Conservation (phyloP, 2,113 vertebrate genomes). For the Scomber japonicus region DNA sequence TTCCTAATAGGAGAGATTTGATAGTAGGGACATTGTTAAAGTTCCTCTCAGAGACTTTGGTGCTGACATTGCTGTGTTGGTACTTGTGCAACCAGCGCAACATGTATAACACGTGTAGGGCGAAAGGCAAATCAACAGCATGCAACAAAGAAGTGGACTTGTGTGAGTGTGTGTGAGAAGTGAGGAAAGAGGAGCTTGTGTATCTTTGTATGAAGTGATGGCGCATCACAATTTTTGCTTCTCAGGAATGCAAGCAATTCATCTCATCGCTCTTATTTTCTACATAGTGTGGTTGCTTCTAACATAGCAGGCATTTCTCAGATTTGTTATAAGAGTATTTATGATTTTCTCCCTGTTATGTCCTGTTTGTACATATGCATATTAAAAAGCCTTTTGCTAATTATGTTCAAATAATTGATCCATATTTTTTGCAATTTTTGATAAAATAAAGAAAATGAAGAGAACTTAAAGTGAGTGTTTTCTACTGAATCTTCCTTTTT, state of each 20-base stretch:
- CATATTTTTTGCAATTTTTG: constrained; percentile 81
- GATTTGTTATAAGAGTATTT: constrained; percentile 76
- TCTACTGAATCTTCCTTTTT: neutral
- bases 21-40: constrained; percentile 66
- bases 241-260: constrained; percentile 24
- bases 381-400: constrained; percentile 75
- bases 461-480: constrained; percentile 11
- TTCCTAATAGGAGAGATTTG: constrained; percentile 64
- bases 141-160: constrained; percentile 30
- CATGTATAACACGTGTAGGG: neutral
- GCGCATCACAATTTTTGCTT: constrained; percentile 26
- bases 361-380: constrained; percentile 84
- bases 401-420: constrained; percentile 76
- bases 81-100: neutral
- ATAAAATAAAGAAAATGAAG: constrained; percentile 83
- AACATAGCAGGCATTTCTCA: constrained; percentile 54
- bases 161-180: constrained; percentile 7
- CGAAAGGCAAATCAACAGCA: constrained; percentile 21
- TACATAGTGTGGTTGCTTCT: constrained; percentile 44
- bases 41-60: constrained; percentile 59
- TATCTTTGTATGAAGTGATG: constrained; percentile 26
- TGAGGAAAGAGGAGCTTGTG: constrained; percentile 24
- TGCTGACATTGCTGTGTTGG: constrained; percentile 32
- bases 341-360: constrained; percentile 66
- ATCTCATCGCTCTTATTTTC: constrained; percentile 35